These are phyloP conservation scores for Drosophila sucinea DNA, from an alignment of 1,140 invertebrate genomes.

Conservation along the genomic window DNA sequence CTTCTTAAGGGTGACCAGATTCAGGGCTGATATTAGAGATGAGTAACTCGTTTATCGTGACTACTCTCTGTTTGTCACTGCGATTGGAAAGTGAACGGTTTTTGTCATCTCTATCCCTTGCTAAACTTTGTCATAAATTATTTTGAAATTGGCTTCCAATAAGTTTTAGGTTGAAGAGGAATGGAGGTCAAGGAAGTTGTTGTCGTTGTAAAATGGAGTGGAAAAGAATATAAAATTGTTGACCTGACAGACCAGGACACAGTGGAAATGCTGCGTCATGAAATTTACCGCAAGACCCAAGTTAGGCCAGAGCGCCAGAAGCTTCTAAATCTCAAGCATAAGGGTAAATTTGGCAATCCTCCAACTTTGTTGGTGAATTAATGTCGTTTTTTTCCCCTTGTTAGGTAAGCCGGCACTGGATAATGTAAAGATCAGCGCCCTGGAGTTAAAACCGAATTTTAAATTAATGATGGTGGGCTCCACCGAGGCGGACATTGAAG, in stretches of 20 bases:
- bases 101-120: too few species aligned
- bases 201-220: conserved; percentile 95
- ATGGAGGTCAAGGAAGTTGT: conserved; percentile 72
- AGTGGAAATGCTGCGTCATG: conserved; percentile 89
- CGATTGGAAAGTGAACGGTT: too few species aligned
- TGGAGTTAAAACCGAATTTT: conserved; percentile 93
- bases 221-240: conserved; percentile 82
- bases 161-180: neutral
- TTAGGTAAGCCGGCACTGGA: conserved; percentile 92
- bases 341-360: conserved; percentile 86
- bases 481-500: conserved; percentile 94
- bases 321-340: conserved; percentile 94
- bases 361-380: too few species aligned
- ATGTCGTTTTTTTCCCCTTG: conserved; percentile 1
- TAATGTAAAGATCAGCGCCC: conserved; percentile 87
- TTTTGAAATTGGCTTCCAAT: conserved; percentile 11
- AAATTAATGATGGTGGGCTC: conserved; percentile 99
- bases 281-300: conserved; percentile 79
- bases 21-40: too few species aligned
- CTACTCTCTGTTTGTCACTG: too few species aligned
- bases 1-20: too few species aligned
- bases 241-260: conserved; percentile 89
- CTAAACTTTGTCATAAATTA: too few species aligned
- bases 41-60: too few species aligned
- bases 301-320: conserved; percentile 93